Evolutionary conservation across 2,113 vertebrate species (phyloP).

Genomic region (Microcebus jonahi): DNA sequence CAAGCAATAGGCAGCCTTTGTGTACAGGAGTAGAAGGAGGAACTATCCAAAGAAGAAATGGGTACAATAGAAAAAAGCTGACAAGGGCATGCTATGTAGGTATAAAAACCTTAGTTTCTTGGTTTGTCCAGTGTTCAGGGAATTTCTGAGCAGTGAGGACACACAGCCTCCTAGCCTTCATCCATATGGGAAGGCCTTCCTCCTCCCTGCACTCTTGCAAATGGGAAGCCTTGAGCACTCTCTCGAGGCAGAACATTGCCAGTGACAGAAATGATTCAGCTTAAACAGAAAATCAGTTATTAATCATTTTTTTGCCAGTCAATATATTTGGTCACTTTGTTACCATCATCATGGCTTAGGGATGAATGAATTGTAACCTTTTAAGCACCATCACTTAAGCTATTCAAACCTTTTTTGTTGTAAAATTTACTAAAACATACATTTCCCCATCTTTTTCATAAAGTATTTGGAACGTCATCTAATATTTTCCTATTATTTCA

Average conservation of each 20-base stretch:
- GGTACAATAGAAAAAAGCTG: background rate
- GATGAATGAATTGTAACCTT: background rate
- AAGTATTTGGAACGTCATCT: background rate
- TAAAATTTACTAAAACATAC: background rate
- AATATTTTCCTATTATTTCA: background rate
- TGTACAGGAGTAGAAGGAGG: background rate
- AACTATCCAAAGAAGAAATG: background rate
- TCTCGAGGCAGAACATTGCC: background rate
- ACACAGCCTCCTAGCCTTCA: background rate
- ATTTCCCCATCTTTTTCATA: background rate
- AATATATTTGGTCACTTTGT: background rate
- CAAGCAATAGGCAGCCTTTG: background rate
- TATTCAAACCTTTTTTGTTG: background rate
- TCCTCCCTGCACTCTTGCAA: background rate
- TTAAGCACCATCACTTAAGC: background rate
- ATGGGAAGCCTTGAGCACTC: background rate
- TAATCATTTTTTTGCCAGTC: background rate
- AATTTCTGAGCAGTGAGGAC: background rate
- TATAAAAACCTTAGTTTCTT: background rate
- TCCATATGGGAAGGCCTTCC: background rate
- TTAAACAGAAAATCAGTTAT: background rate
- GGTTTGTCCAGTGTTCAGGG: background rate
- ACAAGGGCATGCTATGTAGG: background rate
- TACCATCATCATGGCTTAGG: background rate
- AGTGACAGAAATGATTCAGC: background rate